Conservation (phyloP, 1,140 invertebrate genomes). For the Danaus melanippus region DNA sequence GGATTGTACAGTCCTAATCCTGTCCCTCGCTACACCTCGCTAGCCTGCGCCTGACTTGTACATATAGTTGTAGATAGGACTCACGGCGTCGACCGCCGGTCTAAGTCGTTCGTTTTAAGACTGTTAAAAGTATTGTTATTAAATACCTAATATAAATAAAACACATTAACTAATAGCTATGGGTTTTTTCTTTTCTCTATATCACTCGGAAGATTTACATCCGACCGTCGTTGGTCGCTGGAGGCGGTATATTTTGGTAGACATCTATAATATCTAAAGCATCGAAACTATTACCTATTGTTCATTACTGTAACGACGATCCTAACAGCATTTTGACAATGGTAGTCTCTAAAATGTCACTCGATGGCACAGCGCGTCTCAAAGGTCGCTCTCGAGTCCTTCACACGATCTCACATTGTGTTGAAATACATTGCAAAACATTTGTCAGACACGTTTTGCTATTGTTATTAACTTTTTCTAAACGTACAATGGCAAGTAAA, state of each 20-base stretch:
- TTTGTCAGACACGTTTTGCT: constrained; percentile 6
- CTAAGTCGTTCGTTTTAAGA: constrained; percentile 69
- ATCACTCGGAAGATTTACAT: constrained; percentile 2
- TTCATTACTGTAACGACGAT: constrained; percentile 19
- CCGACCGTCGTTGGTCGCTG: constrained; percentile 10
- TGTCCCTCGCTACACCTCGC: constrained; percentile 51
- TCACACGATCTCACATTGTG: constrained; percentile 30
- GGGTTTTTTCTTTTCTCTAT: constrained; percentile 18
- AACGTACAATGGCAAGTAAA: background rate
- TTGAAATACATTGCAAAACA: constrained; percentile 36
- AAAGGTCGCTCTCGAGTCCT: constrained; percentile 41
- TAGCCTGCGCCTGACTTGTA: constrained; percentile 62
- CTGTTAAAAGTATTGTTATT: constrained; percentile 71
- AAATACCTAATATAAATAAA: constrained; percentile 67
- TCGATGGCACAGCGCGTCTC: constrained; percentile 15
- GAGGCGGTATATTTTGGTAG: constrained; percentile 20
- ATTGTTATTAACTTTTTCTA: constrained; percentile 3
- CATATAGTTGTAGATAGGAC: constrained; percentile 53
- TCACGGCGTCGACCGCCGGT: constrained; percentile 48
- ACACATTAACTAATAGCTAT: constrained; percentile 51
- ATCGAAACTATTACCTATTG: constrained; percentile 16
- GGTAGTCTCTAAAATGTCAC: constrained; percentile 38
- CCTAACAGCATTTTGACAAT: constrained; percentile 25
- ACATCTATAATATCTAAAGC: constrained; percentile 21
- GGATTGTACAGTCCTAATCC: constrained; percentile 39